Percentiles rank a stretch among this genome's conserved stretches.
Conservation (phyloP, 2,888 invertebrate genomes). For the Phrixothrix hirtus region DNA sequence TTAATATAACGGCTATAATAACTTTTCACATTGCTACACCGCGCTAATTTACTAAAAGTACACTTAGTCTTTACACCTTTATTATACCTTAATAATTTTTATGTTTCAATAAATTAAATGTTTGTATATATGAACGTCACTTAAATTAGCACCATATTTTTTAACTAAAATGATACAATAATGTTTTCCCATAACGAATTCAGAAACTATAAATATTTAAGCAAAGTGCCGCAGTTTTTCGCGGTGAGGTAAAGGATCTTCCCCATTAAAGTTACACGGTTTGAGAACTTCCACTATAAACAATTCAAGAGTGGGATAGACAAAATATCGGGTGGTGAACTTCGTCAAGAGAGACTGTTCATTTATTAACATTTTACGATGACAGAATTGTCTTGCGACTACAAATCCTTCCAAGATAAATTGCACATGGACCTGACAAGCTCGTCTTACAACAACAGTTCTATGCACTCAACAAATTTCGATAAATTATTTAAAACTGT, state of each 20-base stretch:
- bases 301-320: slow-evolving; percentile 31
- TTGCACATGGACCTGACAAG: slow-evolving; percentile 10
- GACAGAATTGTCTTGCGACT: slow-evolving; percentile 29
- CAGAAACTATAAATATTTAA: slow-evolving; percentile 30
- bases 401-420: slow-evolving; percentile 25
- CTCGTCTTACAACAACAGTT: not conserved
- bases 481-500: not conserved
- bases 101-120: no score
- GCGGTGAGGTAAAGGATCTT: slow-evolving; percentile 21
- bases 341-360: slow-evolving; percentile 30
- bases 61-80: slow-evolving; percentile 3
- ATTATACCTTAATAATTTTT: not conserved
- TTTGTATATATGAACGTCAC: no score
- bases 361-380: slow-evolving; percentile 37
- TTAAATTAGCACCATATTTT: slow-evolving; percentile 9
- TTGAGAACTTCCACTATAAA: slow-evolving; percentile 32
- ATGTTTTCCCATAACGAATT: slow-evolving; percentile 27
- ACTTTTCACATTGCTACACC: slow-evolving; percentile 17
- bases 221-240: slow-evolving; percentile 25
- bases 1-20: slow-evolving; percentile 14
- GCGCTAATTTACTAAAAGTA: slow-evolving; percentile 10
- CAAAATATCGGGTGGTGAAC: slow-evolving; percentile 32
- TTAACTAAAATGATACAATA: slow-evolving; percentile 20
- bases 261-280: slow-evolving; percentile 29
- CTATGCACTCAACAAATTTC: not conserved